Conservation (phyloP, 2,797 vertebrate species). For the Sebastes flavidus region DNA sequence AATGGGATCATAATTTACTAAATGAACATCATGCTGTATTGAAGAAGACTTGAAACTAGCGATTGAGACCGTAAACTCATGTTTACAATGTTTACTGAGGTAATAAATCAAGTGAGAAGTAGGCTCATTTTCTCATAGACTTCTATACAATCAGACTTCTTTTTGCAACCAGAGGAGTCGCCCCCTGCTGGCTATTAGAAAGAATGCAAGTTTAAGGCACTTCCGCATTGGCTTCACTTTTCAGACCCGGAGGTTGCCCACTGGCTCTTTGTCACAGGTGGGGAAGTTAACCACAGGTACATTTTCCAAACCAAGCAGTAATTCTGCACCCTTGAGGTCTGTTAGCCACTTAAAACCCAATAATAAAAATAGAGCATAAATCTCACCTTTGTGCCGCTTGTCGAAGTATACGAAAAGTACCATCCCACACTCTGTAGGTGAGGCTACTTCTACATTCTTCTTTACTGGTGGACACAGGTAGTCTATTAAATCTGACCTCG, state of each 20-base stretch:
- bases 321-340: neutral
- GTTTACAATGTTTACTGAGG: too few species aligned
- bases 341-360: neutral
- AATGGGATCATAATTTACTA: too few species aligned
- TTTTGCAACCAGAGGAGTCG: too few species aligned
- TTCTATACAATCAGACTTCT: too few species aligned
- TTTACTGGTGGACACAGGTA: slow-evolving; percentile 14
- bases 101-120: too few species aligned
- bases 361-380: neutral
- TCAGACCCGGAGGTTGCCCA: too few species aligned
- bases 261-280: neutral
- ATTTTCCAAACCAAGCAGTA: neutral
- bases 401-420: neutral
- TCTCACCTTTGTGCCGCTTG: neutral
- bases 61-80: too few species aligned
- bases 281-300: neutral
- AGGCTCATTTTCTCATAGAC: too few species aligned
- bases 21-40: too few species aligned
- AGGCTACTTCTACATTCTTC: neutral
- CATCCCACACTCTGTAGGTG: neutral
- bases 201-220: neutral
- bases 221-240: too few species aligned
- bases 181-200: too few species aligned
- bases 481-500: slow-evolving; percentile 18
- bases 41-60: too few species aligned